Conservation (phyloP, 2,113 vertebrate species). For the Pluvianellus socialis region DNA sequence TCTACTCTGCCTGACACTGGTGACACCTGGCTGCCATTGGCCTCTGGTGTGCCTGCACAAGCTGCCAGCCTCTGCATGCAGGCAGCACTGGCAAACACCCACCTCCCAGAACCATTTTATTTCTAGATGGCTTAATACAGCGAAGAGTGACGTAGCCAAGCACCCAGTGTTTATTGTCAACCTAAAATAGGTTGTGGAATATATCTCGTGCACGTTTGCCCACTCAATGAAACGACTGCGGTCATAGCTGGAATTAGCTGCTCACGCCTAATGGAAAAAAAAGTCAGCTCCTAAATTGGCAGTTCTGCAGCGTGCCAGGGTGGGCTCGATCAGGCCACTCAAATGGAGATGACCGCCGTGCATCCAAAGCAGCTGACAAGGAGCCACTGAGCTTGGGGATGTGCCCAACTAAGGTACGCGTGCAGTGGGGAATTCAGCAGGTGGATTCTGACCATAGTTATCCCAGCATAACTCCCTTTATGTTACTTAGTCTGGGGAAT, state of each 20-base stretch:
- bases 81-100: neutral
- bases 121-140: neutral
- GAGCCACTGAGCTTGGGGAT: slow-evolving; percentile 9
- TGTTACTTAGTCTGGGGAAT: neutral
- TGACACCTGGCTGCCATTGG: neutral
- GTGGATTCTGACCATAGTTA: neutral
- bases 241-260: slow-evolving; percentile 58
- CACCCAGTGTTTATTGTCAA: neutral
- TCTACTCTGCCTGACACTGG: neutral
- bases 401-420: slow-evolving; percentile 36
- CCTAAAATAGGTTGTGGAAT: slow-evolving; percentile 38
- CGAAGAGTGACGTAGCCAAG: neutral
- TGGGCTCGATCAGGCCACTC: neutral
- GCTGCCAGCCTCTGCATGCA: neutral
- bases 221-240: neutral
- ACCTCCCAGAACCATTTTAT: neutral
- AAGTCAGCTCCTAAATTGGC: slow-evolving; percentile 31
- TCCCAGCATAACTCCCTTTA: neutral
- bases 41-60: neutral
- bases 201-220: neutral
- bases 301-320: neutral
- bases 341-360: neutral
- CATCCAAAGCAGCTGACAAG: slow-evolving; percentile 34
- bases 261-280: slow-evolving; percentile 24
- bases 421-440: neutral